Base-by-base conservation (phyloP, 2,888 invertebrate species). In the Orthosia cruda region DNA sequence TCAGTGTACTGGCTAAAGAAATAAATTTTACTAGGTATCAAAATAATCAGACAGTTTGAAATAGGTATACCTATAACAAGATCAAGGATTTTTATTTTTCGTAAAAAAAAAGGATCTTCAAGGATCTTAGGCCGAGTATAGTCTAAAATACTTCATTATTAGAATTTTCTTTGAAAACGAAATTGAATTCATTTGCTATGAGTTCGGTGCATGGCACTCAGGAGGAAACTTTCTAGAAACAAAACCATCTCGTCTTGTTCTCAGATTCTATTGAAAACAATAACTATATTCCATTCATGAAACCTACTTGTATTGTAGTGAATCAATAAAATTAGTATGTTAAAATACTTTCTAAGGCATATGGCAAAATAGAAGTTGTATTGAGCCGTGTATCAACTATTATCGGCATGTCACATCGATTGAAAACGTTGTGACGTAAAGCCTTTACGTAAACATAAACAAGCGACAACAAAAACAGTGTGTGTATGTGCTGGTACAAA, bases 401-500 rank as follows among this genome's bases (percentile, higher is more conserved):
- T 63, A 70, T 67, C 32, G 55, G 63, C 59, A 72, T 75, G 66
- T 73, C 64, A 79, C 70, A 63, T 67, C 62, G 54, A 26, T 71
- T 59, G 57, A 66, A 73, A 74, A 70, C 23, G 62, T 71, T 82
- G 63, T 85, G 83, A 86, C 85, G 78, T 75, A 87, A 88, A 90
- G 79, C 87, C 85, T 78, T 85, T 88, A 81, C 68, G 76, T 83
- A 91, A 90, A 91, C 78, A 83, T 61, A 72, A 59, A 89, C 74
- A 77, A 83, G 75, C 78, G 66, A 79, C 74, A 52, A 76, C 58
- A 78, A 77, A 84, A 81, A 76, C 77, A 81, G 63, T 80, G 69
- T 71, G 67, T 74, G 66, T 72, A 69, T 71, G 67, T 78, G 66
- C 70, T 70, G 69, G 70, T 81, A 83, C 74, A 81, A 81, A 78